A percentile compares a stretch with the other conserved stretches of the same genome.
phyloP scores from a whole-genome alignment of 2,888 invertebrate genomes.

The Eudemis profundana region DNA sequence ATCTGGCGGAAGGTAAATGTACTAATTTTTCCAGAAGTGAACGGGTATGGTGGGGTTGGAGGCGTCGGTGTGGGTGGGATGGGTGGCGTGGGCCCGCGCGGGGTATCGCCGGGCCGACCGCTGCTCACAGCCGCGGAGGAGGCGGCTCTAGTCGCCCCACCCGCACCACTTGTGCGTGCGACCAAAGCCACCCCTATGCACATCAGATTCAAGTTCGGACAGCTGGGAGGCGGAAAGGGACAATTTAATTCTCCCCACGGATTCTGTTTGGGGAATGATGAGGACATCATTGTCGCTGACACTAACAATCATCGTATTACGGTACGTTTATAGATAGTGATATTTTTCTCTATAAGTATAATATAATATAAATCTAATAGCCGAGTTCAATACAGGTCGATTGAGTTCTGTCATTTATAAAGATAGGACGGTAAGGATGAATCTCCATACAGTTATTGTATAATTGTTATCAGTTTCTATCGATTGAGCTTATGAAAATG shows the following conservation, averaged over 20 bases:
- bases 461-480: too few relatives aligned
- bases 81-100: slow-evolving; percentile 80
- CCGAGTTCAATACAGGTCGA: not conserved
- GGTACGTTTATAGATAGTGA: slow-evolving; percentile 75
- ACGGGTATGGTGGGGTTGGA: slow-evolving; percentile 77
- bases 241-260: slow-evolving; percentile 99
- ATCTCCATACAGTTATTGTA: too few relatives aligned
- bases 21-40: slow-evolving; percentile 69
- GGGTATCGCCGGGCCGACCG: slow-evolving; percentile 80
- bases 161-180: slow-evolving; percentile 85
- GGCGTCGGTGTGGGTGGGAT: slow-evolving; percentile 80
- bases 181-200: slow-evolving; percentile 94
- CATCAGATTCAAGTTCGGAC: slow-evolving; percentile 96
- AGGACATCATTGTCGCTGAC: slow-evolving; percentile 98
- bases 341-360: too few relatives aligned
- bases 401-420: not conserved
- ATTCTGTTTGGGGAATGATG: slow-evolving; percentile 97
- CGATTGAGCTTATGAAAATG: too few relatives aligned
- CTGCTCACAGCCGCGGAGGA: slow-evolving; percentile 78
- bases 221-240: slow-evolving; percentile 95
- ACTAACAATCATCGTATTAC: slow-evolving; percentile 98
- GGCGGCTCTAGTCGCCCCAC: slow-evolving; percentile 76
- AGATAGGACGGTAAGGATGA: too few relatives aligned
- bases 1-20: slow-evolving; percentile 37
- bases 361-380: too few relatives aligned